Conservation (phyloP, 2,113 vertebrate genomes). For the Alaudala cheleensis region DNA sequence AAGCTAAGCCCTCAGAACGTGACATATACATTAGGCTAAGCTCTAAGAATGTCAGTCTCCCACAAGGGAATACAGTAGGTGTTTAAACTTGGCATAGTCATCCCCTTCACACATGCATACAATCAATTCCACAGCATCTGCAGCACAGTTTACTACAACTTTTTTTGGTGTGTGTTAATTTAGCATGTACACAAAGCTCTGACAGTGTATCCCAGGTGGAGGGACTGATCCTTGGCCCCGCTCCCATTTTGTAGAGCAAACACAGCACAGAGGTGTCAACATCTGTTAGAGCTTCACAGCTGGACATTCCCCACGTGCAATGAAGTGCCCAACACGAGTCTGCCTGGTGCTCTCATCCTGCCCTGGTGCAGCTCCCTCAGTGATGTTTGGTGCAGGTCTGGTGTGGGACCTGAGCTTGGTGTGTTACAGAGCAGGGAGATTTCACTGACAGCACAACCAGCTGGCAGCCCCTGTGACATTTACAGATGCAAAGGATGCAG, state of each 20-base stretch:
- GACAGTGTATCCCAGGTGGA: not conserved
- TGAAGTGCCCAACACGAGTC: not conserved
- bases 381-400: not conserved
- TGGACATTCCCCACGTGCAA: fast-evolving
- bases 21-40: not conserved
- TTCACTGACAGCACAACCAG: not conserved
- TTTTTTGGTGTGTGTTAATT: not conserved
- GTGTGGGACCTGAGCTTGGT: not conserved
- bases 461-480: not conserved
- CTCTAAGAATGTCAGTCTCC: not conserved
- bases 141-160: not conserved
- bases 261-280: not conserved
- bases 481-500: not conserved
- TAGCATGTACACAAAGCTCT: not conserved
- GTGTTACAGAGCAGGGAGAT: not conserved
- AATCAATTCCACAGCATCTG: not conserved
- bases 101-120: not conserved
- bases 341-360: not conserved
- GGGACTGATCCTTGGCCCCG: not conserved
- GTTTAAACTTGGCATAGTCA: not conserved
- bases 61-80: not conserved
- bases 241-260: not conserved
- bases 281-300: not conserved
- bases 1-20: not conserved
- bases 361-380: not conserved